Base-by-base conservation (phyloP, 2,797 vertebrate genomes). In the Emys orbicularis region DNA sequence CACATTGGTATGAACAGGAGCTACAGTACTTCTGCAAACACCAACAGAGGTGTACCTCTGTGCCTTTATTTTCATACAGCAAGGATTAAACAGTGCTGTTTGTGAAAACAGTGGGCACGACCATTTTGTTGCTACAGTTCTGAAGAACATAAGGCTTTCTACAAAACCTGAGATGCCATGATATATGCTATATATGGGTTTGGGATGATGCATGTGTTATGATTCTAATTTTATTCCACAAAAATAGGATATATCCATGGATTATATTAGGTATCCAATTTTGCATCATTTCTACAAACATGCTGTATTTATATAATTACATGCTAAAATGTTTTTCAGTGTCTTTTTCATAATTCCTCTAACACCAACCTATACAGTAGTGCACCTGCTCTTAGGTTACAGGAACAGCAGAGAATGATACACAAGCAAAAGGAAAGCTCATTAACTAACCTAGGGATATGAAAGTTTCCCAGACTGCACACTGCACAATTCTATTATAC, bases 341-440 rank as follows among this genome's bases (percentile, higher is more conserved):
- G 44, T 50, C 88, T 81, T 59, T 91, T 92, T 83, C 61, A 37
- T 92, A 72, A 79, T 54, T 68, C 56, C 5, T 92, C 79, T 86
- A 84, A 68, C 0, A 1, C 59, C 57, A 83, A 91, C 85, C 89
- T 68, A 83, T 49, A 53, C 76, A 25, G 34, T 5, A 29, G 23
- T 44, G 68, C 31, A 29, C 19, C 86, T 90, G 1, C 0, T 27
- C 5, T 68, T 88, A 89, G 81, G 88, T 10, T 72, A 57, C 37
- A 21, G 10, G 18, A 90, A 37, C 84, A 25, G 56, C n/a, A 5
- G 68, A 72, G 81, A 82, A 5, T 92, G 81, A 82, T 83, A 88
- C 34, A 44, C n/a, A 74, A 0, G 5, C 37, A 57, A 50, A 65
- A 76, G 52, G 50, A 82, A 94, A 97, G 90, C 88, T 95, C 85